Percentiles rank a stretch among this genome's conserved stretches.
Evolutionary conservation across 1,140 invertebrate genomes (phyloP).

Genomic region (Pseudomyrmex dendroicus): DNA sequence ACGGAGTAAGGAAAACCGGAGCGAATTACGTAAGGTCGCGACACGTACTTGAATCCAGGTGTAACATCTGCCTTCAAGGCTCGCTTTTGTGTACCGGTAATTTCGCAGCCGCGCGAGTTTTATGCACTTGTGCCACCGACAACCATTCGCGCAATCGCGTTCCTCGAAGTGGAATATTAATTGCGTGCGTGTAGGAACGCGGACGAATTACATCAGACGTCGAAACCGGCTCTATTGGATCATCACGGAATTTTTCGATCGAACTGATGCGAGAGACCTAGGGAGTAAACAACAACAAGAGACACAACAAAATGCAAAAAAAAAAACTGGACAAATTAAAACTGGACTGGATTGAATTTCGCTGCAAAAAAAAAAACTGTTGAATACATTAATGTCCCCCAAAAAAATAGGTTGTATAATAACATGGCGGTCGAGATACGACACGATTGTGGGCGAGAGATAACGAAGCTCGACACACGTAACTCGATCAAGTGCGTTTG

Average conservation of each 20-base stretch:
- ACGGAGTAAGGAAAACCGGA: no score
- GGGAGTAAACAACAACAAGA: no score
- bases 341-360: no score
- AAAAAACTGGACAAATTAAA: no score
- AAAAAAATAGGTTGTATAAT: background rate
- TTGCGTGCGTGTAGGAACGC: background rate
- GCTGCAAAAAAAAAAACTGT: background rate
- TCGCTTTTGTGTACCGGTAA: slow-evolving; percentile 46
- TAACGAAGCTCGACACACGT: background rate
- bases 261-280: no score
- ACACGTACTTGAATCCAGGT: slow-evolving; percentile 51
- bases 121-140: background rate
- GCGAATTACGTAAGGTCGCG: slow-evolving; percentile 47
- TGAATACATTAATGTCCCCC: background rate
- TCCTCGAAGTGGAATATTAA: background rate
- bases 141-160: background rate
- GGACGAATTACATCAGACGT: no score
- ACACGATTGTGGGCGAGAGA: no score
- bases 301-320: background rate
- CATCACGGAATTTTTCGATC: no score
- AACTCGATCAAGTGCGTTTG: background rate
- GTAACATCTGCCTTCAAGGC: slow-evolving; percentile 63
- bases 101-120: slow-evolving; percentile 4
- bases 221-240: no score
- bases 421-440: no score